These are phyloP conservation scores for Tricholaema leucomelas DNA, from an alignment of 2,113 vertebrate genomes.

Conservation along the genomic window DNA sequence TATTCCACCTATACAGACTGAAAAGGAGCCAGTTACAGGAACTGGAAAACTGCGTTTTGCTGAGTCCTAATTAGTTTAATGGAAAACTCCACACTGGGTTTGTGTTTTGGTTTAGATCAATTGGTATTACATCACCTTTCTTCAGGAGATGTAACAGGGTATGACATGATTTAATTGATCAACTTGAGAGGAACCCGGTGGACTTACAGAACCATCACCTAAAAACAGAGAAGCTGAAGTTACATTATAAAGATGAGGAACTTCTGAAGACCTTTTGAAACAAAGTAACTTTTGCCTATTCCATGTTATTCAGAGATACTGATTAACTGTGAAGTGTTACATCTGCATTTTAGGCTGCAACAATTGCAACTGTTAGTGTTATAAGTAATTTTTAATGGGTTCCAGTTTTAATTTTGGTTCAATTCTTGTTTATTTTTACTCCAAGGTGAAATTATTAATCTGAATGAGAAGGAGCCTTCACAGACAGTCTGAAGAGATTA, in stretches of 20 bases:
- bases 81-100: background rate
- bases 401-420: conserved; percentile 1
- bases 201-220: background rate
- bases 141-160: background rate
- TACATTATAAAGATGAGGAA: background rate
- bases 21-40: background rate
- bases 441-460: conserved; percentile 27
- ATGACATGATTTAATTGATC: background rate
- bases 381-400: conserved; percentile 3
- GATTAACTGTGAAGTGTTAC: background rate
- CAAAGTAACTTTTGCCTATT: background rate
- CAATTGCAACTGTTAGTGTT: background rate
- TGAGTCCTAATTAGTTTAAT: background rate
- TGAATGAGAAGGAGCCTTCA: conserved; percentile 9
- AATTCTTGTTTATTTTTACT: conserved; percentile 30
- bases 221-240: no score
- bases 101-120: background rate
- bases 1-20: background rate
- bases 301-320: background rate
- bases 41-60: background rate
- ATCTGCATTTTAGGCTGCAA: background rate
- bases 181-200: background rate
- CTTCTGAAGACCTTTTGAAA: background rate
- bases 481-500: conserved; percentile 51
- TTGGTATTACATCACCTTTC: background rate